Evolutionary conservation across 1,140 invertebrate species (phyloP).

Genomic region (Apocrypta bakeri): DNA sequence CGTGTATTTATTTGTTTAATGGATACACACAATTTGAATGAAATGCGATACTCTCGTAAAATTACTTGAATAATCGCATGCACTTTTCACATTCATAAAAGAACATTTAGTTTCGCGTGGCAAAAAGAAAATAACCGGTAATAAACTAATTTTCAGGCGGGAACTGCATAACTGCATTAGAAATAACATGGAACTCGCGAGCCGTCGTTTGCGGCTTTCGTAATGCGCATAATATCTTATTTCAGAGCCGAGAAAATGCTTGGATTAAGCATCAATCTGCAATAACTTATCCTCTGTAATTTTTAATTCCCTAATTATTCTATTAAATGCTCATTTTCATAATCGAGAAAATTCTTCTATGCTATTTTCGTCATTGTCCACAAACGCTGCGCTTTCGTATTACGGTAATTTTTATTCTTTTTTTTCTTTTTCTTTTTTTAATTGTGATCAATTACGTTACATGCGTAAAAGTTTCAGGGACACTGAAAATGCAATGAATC

Average conservation of each 20-base stretch:
- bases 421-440: background rate
- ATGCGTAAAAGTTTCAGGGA: background rate
- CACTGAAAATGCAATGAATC: background rate
- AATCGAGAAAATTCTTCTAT: background rate
- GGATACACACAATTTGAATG: background rate
- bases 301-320: conserved; percentile 15
- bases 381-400: background rate
- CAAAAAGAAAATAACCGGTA: conserved; percentile 20
- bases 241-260: background rate
- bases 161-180: background rate
- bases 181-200: background rate
- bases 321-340: background rate
- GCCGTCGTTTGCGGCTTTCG: conserved; percentile 26
- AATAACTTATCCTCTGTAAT: background rate
- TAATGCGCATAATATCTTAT: conserved; percentile 39
- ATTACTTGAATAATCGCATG: conserved; percentile 30
- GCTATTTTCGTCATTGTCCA: background rate
- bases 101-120: conserved; percentile 14
- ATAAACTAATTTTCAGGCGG: conserved; percentile 14
- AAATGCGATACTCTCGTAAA: background rate
- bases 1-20: conserved; percentile 37
- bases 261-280: conserved; percentile 5
- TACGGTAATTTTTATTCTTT: no score
- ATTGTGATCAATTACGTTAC: background rate
- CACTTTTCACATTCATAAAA: background rate